Evolutionary conservation across 1,140 invertebrate species (phyloP).

Genomic region (Philotrypesis tridentata): DNA sequence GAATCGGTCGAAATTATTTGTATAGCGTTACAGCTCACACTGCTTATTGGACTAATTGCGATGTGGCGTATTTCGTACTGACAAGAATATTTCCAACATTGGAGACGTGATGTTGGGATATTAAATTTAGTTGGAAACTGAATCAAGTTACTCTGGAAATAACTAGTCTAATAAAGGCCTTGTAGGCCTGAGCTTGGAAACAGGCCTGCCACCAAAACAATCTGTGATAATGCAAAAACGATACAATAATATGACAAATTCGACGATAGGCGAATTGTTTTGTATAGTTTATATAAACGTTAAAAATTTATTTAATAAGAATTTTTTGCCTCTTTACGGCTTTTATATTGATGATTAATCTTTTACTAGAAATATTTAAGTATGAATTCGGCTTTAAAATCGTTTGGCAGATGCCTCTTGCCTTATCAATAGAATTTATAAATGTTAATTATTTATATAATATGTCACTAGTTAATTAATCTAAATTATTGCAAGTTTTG

Average conservation of each 20-base stretch:
- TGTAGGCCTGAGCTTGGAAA: conserved; percentile 57
- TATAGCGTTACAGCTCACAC: conserved; percentile 82
- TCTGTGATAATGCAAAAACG: conserved; percentile 73
- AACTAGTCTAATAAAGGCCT: conserved; percentile 67
- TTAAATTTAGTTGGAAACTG: conserved; percentile 51
- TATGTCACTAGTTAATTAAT: neutral
- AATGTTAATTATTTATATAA: conserved; percentile 10
- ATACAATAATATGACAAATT: conserved; percentile 70
- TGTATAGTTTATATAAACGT: conserved; percentile 35
- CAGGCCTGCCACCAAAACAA: conserved; percentile 69
- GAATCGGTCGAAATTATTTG: conserved; percentile 77
- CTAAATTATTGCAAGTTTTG: conserved; percentile 20
- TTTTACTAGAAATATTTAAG: conserved; percentile 29
- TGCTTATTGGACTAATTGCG: conserved; percentile 82
- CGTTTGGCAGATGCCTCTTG: conserved; percentile 27
- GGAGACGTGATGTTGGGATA: conserved; percentile 70
- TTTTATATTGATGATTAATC: conserved; percentile 32
- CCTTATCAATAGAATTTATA: conserved; percentile 5
- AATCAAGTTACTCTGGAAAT: conserved; percentile 56
- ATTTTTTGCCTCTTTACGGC: conserved; percentile 25
- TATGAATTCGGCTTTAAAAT: conserved; percentile 8
- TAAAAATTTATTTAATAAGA: conserved; percentile 37
- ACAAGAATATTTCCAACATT: conserved; percentile 78
- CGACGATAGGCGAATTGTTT: conserved; percentile 42
- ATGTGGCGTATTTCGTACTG: conserved; percentile 82